Evolutionary conservation across 1,140 invertebrate genomes (phyloP).

Genomic region (Papilio polyxenes): DNA sequence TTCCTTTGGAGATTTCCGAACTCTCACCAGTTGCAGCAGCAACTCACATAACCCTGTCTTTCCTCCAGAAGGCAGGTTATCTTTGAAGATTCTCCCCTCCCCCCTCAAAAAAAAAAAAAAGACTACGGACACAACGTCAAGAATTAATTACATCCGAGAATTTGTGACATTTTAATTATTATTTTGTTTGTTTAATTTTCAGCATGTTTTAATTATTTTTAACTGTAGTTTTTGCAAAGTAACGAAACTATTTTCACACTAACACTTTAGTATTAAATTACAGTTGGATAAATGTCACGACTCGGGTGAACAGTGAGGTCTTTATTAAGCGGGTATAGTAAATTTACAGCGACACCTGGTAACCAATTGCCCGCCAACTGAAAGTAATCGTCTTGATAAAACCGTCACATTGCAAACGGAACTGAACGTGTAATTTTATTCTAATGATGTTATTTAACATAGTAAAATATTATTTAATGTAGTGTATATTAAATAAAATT

Average conservation of each 20-base stretch:
- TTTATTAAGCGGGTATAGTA: constrained; percentile 21
- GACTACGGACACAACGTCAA: too few relatives aligned
- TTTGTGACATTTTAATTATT: too few relatives aligned
- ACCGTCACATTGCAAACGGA: not conserved
- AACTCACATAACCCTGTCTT: too few relatives aligned
- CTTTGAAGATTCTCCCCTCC: too few relatives aligned
- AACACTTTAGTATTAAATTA: not conserved
- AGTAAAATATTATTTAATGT: too few relatives aligned
- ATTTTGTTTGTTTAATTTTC: not conserved
- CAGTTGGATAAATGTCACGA: not conserved
- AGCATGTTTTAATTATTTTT: not conserved
- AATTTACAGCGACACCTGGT: constrained; percentile 20
- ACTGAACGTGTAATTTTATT: not conserved
- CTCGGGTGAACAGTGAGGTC: not conserved
- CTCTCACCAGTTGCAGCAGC: too few relatives aligned
- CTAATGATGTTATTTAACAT: not conserved
- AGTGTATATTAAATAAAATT: too few relatives aligned
- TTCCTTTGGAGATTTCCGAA: too few relatives aligned
- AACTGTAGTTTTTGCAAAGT: not conserved
- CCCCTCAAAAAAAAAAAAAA: too few relatives aligned
- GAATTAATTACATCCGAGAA: too few relatives aligned
- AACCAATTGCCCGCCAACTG: constrained; percentile 26
- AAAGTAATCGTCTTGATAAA: constrained; percentile 4
- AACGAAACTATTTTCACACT: not conserved
- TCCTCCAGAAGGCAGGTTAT: too few relatives aligned